Evolutionary conservation across 2,888 invertebrate genomes (phyloP), one percentile per base, ranked within the genome.

Genomic region (Dynastes grantii): DNA sequence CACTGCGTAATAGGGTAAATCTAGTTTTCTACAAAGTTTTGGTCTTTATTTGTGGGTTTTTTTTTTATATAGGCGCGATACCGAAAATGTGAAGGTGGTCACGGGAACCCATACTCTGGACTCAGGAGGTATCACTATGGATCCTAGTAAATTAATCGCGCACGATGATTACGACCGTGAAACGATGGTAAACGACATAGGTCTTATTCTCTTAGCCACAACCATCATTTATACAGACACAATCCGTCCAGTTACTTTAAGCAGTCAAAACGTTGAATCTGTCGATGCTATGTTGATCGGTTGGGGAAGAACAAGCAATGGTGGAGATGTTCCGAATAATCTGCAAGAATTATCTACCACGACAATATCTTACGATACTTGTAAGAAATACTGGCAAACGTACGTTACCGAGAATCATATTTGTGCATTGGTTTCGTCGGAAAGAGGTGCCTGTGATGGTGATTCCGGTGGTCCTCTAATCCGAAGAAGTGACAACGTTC

Each of bases 391-490:
- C 22, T 71, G 71, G 71, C 27, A n/a, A 9, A 9, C 27, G 11
- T 8, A 16, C 27, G 71, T 71, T 13, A 53, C 29, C 32, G 53
- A 53, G 27, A 16, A 53, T n/a, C 53, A 71, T n/a, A 58, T 71
- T 2, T 71, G 71, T 53, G 58, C 71, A 8, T 29, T 71, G 27
- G 8, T 13, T 9, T 32, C 32, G 32, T 37, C 32, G 32, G 5
- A 37, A 29, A n/a, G 9, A 29, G 77, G 77, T 5, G 58, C 55
- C 51, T 87, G 85, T 1, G 86, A 91, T 89, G 91, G 91, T 79
- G 91, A 91, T 81, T 91, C 91, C 16, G 91, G 91, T 0, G 90
- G 91, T 2, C 91, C 91, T 0, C 84, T 91, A 13, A 89, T 90
- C 9, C 89, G 89, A 78, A 45, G 1, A 27, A 49, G 61, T 75